Evolutionary conservation across 2,797 vertebrate genomes (phyloP).

Genomic region (Oreortyx pictus): DNA sequence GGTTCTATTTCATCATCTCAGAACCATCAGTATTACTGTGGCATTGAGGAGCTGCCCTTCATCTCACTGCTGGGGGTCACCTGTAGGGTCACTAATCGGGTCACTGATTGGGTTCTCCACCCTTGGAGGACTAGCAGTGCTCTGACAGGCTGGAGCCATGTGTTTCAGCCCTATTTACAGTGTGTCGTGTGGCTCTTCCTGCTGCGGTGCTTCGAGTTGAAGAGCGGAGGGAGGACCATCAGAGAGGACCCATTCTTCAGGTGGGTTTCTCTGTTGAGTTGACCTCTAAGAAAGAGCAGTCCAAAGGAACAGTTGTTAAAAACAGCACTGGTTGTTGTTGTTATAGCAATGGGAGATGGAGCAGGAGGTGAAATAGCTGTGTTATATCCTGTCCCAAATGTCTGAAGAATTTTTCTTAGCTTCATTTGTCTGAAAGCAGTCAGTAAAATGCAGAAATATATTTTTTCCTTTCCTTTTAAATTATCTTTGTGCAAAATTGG

Average conservation of each 20-base stretch:
- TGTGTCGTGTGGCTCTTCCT: conserved; percentile 89
- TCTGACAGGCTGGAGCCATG: neutral
- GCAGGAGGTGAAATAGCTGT: neutral
- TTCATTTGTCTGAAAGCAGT: neutral
- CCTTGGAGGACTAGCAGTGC: neutral
- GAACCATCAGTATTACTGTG: neutral
- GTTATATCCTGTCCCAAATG: neutral
- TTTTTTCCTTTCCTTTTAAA: neutral
- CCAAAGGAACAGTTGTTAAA: neutral
- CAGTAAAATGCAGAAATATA: neutral
- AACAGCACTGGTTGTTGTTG: neutral
- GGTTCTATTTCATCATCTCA: neutral
- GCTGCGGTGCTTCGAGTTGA: conserved; percentile 89
- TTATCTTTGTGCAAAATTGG: neutral
- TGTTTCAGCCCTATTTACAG: conserved; percentile 90
- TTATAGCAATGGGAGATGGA: fast-evolving
- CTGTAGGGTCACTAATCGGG: too few relatives aligned
- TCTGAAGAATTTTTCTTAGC: neutral
- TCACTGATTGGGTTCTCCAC: neutral
- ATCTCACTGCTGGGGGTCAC: fast-evolving
- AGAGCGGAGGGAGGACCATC: conserved; percentile 86
- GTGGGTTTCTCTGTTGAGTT: conserved; percentile 67
- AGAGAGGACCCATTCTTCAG: conserved; percentile 91
- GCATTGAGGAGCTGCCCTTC: neutral
- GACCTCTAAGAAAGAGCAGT: neutral